These are phyloP conservation scores for Drosophila phalerata DNA, from an alignment of 2,888 invertebrate genomes.

Conservation along the genomic window DNA sequence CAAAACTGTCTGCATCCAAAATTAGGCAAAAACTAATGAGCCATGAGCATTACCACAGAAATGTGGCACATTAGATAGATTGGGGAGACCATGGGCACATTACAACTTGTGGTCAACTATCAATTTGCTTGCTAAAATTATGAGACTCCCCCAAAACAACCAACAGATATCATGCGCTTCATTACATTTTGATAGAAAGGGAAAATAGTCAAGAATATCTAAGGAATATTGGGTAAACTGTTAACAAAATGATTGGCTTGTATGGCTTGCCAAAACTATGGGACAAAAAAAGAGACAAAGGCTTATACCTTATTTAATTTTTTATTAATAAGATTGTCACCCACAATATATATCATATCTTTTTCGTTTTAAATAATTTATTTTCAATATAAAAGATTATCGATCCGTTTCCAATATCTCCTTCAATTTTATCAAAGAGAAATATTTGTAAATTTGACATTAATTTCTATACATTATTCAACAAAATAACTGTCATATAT, in stretches of 20 bases:
- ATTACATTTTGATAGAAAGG: constrained; percentile 31
- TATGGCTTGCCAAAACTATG: too few relatives aligned
- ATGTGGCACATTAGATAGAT: constrained; percentile 14
- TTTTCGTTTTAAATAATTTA: too few relatives aligned
- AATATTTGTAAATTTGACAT: too few relatives aligned
- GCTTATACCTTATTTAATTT: too few relatives aligned
- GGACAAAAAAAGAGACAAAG: too few relatives aligned
- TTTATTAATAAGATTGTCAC: too few relatives aligned
- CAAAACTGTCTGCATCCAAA: constrained; percentile 60
- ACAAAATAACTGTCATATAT: too few relatives aligned
- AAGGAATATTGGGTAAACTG: constrained; percentile 1
- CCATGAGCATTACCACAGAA: constrained; percentile 65
- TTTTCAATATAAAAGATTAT: too few relatives aligned
- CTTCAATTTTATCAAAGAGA: too few relatives aligned
- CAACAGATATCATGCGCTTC: constrained; percentile 48
- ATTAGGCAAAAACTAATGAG: constrained; percentile 78
- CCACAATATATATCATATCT: too few relatives aligned
- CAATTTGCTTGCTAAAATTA: constrained; percentile 46
- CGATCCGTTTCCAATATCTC: too few relatives aligned
- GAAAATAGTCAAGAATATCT: background rate
- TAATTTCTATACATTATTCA: too few relatives aligned
- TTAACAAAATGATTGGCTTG: constrained; percentile 10
- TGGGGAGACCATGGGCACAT: constrained; percentile 21
- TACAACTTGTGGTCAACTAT: constrained; percentile 55
- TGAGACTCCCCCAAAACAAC: constrained; percentile 13